Conservation (phyloP, 2,888 invertebrate species). For the Lissonota sp. region DNA sequence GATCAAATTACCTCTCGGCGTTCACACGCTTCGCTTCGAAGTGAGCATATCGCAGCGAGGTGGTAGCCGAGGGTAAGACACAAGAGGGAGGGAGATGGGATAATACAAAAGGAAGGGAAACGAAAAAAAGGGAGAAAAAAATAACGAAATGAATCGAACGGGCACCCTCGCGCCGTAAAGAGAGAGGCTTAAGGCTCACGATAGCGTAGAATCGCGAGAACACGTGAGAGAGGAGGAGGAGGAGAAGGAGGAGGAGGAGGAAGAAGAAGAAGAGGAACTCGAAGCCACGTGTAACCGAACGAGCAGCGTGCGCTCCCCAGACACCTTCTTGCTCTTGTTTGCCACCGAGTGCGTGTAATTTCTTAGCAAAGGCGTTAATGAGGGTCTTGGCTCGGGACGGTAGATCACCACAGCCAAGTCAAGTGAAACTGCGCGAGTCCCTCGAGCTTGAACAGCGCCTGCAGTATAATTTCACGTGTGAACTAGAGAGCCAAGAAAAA, state of each 20-base stretch:
- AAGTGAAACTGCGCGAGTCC: conserved; percentile 27
- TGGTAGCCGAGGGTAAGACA: conserved; percentile 35
- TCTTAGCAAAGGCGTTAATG: conserved; percentile 83
- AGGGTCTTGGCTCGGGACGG: conserved; percentile 82
- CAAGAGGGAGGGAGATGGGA: conserved; percentile 36
- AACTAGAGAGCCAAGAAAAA: not conserved
- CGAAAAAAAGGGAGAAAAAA: conserved; percentile 61
- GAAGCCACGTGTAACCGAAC: conserved; percentile 74
- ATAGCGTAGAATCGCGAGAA: conserved; percentile 41
- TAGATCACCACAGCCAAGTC: conserved; percentile 77
- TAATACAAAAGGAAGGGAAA: conserved; percentile 49
- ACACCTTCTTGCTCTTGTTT: conserved; percentile 83
- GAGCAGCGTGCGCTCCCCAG: conserved; percentile 69
- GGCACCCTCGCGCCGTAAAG: conserved; percentile 30
- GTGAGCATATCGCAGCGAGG: conserved; percentile 34
- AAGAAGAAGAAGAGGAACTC: conserved; percentile 21
- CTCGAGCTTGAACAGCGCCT: conserved; percentile 25
- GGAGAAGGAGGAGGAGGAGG: conserved; percentile 59
- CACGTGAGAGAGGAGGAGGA: conserved; percentile 57
- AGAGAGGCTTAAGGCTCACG: conserved; percentile 27
- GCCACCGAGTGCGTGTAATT: conserved; percentile 83
- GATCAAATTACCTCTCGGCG: conserved; percentile 78
- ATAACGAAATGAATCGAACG: conserved; percentile 54
- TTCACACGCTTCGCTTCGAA: conserved; percentile 78
- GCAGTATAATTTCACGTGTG: conserved; percentile 7